phyloP scores from a whole-genome alignment of 2,113 vertebrate species.

The Pelobates fuscus region DNA sequence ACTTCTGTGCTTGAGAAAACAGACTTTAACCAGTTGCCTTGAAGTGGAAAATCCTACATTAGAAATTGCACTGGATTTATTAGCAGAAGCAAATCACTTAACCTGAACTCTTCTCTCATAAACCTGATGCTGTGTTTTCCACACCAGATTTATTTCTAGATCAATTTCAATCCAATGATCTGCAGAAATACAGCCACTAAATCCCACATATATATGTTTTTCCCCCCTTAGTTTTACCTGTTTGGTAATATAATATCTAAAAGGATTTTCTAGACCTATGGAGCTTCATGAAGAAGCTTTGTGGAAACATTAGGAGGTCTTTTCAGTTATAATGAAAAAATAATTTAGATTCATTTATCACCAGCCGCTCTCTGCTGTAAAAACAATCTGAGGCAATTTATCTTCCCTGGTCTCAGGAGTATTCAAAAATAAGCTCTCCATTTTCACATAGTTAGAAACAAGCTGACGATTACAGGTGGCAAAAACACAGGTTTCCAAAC shows the following conservation, averaged over 20 bases:
- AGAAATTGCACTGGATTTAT: conserved; percentile 3
- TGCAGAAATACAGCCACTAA: conserved; percentile 5
- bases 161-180: conserved; percentile 20
- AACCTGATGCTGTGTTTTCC: not conserved
- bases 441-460: conserved; percentile 42
- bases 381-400: conserved; percentile 48
- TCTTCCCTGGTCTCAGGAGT: conserved; percentile 43
- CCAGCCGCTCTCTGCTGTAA: conserved; percentile 38
- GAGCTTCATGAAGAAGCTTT: conserved; percentile 41
- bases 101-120: not conserved
- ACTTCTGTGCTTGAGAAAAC: not conserved
- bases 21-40: not conserved
- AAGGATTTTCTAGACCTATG: conserved; percentile 13
- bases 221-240: not conserved
- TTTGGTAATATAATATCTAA: conserved; percentile 3
- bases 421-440: conserved; percentile 47
- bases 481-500: conserved; percentile 38
- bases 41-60: not conserved
- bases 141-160: conserved; percentile 1
- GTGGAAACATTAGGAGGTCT: conserved; percentile 50
- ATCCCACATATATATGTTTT: conserved; percentile 10
- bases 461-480: conserved; percentile 36
- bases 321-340: conserved; percentile 49
- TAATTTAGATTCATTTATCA: conserved; percentile 50
- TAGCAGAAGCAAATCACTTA: not conserved